Evolutionary conservation across 2,888 invertebrate genomes (phyloP), one percentile per base, ranked within the genome.

Genomic region (Zhuqinia jingwanae): DNA sequence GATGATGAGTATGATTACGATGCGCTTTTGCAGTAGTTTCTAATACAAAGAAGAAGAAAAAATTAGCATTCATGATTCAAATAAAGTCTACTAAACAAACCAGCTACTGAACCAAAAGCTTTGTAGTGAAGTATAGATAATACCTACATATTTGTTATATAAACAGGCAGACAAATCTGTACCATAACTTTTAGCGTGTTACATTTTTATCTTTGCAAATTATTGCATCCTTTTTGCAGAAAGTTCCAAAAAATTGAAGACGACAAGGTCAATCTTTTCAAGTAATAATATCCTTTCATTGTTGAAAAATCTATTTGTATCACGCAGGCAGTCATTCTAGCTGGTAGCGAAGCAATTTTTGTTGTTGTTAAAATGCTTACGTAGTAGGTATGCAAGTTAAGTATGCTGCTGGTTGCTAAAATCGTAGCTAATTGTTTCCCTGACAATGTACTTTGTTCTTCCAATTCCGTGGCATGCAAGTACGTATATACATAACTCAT

Each of bases 361-460:
- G n/a, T n/a, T n/a, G n/a, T n/a, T n/a, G n/a, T n/a, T n/a, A n/a
- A n/a, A n/a, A n/a, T n/a, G n/a, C n/a, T n/a, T n/a, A n/a, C 27
- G 58, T 15, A 27, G 5, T 6, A 65, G 65, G 65, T 36, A 65
- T 30, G 17, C 17, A 63, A 15, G 53, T n/a, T n/a, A n/a, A n/a
- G n/a, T n/a, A n/a, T 56, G 11, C 56, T 36, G 36, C 20, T 10
- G 3, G 13, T 20, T 20, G 11, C 15, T 22, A 58, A 20, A 20
- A 8, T 58, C 17, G 20, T 17, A 25, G 5, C 25, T 75, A 53
- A 53, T 56, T 75, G 68, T 56, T 56, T 68, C 80, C 68, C 80
- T 73, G 81, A 82, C 81, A 82, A 58, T 82, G 81, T 75, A 82
- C 81, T 82, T 82, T 82, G 81, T 82, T 82, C 81, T 75, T 75